Percentiles rank a stretch among this genome's conserved stretches.
Evolutionary conservation across 2,888 invertebrate species (phyloP).

Genomic region (Myopa tessellatipennis): DNA sequence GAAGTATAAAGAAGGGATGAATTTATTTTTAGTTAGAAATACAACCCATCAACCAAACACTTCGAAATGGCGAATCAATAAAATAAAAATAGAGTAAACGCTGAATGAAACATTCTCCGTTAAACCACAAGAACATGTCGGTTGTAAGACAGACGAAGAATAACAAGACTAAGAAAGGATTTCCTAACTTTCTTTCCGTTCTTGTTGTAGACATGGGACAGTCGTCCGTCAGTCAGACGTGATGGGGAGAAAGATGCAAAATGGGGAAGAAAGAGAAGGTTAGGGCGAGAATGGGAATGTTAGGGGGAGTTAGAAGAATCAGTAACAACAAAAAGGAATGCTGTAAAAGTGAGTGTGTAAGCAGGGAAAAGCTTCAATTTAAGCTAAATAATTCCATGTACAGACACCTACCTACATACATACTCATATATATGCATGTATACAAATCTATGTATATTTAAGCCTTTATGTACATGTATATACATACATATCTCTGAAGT

Average conservation of each 20-base stretch:
- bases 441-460: constrained; percentile 24
- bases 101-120: not conserved
- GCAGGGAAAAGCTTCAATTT: not conserved
- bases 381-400: not conserved
- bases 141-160: not conserved
- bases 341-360: not conserved
- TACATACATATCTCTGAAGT: constrained; percentile 30
- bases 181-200: not conserved
- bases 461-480: constrained; percentile 23
- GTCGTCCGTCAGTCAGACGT: no score
- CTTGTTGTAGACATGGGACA: not conserved
- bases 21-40: constrained; percentile 7
- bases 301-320: no score
- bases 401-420: constrained; percentile 37
- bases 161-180: constrained; percentile 1
- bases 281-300: not conserved
- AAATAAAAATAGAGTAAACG: constrained; percentile 43
- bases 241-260: no score
- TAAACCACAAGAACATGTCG: constrained; percentile 11
- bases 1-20: no score
- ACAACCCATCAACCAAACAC: constrained; percentile 41
- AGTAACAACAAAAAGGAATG: no score
- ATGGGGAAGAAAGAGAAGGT: not conserved
- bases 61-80: constrained; percentile 54
- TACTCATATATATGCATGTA: constrained; percentile 10